Percentiles rank a stretch among this genome's conserved stretches.
phyloP scores from a whole-genome alignment of 92 coral and sea anemone species.

The Bergia puertoricense region DNA sequence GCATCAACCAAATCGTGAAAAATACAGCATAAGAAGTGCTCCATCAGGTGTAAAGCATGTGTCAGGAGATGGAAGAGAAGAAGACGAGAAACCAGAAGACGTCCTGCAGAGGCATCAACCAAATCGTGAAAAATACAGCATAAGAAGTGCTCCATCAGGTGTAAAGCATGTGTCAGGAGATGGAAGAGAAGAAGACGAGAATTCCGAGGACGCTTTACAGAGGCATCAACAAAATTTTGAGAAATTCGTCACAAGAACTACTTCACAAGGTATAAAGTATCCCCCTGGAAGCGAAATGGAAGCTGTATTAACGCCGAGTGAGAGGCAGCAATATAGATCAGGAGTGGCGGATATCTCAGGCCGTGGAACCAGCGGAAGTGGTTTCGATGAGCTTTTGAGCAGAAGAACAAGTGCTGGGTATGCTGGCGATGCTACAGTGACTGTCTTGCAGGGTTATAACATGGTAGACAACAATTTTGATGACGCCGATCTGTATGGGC shows the following conservation, averaged over 20 bases:
- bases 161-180: background rate
- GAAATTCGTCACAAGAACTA: background rate
- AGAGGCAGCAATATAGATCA: background rate
- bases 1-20: background rate
- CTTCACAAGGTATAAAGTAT: background rate
- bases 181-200: background rate
- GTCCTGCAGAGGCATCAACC: background rate
- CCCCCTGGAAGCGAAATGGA: constrained; percentile 9
- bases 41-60: background rate
- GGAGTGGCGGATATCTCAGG: background rate
- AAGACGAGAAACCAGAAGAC: background rate
- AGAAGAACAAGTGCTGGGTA: background rate
- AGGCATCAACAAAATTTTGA: constrained; percentile 4
- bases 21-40: background rate
- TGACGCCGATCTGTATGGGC: constrained; percentile 28
- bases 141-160: background rate
- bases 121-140: background rate
- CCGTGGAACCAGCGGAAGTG: background rate
- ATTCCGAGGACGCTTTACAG: background rate
- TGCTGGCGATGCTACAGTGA: background rate
- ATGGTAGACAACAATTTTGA: background rate
- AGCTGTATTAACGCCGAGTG: background rate
- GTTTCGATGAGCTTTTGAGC: background rate
- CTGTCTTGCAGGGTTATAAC: background rate
- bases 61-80: background rate